Percentiles rank a stretch among this genome's conserved stretches.
Evolutionary conservation across 2,888 invertebrate genomes (phyloP).

Genomic region (Nemurella pictetii): DNA sequence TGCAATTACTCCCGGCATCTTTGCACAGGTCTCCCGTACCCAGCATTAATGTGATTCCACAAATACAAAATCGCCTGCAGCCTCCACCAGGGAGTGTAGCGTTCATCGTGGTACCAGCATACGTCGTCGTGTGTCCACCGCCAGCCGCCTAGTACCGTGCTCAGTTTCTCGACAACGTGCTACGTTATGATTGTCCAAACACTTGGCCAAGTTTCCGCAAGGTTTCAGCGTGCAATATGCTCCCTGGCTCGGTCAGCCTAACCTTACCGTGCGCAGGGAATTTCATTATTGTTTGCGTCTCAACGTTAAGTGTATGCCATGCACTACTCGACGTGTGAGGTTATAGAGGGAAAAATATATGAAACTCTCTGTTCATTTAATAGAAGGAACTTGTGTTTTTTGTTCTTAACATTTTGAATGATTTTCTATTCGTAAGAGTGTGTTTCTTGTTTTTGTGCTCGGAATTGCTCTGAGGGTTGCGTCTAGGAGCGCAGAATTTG

Average conservation of each 20-base stretch:
- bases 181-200: neutral
- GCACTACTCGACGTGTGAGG: conserved; percentile 27
- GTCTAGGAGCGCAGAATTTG: neutral
- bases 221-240: conserved; percentile 36
- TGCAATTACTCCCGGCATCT: neutral
- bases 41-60: neutral
- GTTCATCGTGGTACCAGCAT: conserved; percentile 21
- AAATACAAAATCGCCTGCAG: conserved; percentile 1
- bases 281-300: conserved; percentile 37
- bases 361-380: too few relatives aligned
- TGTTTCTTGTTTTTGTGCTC: too few relatives aligned
- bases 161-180: neutral
- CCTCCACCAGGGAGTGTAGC: neutral
- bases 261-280: conserved; percentile 38
- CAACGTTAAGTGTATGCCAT: conserved; percentile 12
- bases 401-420: too few relatives aligned
- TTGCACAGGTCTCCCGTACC: neutral
- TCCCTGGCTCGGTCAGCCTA: conserved; percentile 33
- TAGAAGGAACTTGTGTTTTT: too few relatives aligned
- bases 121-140: neutral
- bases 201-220: conserved; percentile 14
- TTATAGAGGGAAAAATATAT: conserved; percentile 6
- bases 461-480: neutral
- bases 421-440: neutral
- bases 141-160: neutral